Evolutionary conservation across 2,113 vertebrate species (phyloP).

Genomic region (Accipiter virgatus): DNA sequence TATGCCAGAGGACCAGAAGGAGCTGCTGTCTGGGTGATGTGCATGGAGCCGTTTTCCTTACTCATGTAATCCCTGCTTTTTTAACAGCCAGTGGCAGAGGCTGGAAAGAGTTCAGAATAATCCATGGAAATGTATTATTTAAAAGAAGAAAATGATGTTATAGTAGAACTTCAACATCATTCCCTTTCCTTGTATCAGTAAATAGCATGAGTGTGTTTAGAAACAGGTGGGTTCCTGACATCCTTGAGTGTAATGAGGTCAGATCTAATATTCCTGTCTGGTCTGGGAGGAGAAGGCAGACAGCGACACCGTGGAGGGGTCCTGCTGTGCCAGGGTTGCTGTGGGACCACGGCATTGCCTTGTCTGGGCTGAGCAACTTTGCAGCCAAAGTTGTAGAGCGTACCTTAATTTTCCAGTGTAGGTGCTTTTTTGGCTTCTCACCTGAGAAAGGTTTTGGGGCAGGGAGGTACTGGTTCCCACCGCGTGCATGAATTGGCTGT

Average conservation of each 20-base stretch:
- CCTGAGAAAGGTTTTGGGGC: neutral
- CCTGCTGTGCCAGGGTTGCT: neutral
- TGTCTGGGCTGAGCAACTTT: neutral
- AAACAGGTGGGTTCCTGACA: neutral
- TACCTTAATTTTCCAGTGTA: neutral
- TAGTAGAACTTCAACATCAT: neutral
- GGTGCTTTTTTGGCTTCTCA: neutral
- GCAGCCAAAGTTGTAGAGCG: neutral
- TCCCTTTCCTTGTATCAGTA: neutral
- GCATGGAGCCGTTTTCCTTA: neutral
- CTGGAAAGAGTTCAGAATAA: neutral
- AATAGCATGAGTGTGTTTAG: neutral
- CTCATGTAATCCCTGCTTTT: neutral
- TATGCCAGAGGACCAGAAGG: neutral
- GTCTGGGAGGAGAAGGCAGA: neutral
- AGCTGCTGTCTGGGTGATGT: neutral
- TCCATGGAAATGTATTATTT: neutral
- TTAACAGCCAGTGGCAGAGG: neutral
- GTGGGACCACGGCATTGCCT: rapidly evolving
- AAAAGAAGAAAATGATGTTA: neutral
- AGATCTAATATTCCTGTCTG: neutral
- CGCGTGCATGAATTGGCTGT: neutral
- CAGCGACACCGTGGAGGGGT: neutral
- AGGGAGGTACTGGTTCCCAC: neutral
- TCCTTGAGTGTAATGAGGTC: neutral